A percentile compares a stretch with the other conserved stretches of the same genome.
phyloP scores from a whole-genome alignment of 2,797 vertebrate species.

The Enteromius viviparus region DNA sequence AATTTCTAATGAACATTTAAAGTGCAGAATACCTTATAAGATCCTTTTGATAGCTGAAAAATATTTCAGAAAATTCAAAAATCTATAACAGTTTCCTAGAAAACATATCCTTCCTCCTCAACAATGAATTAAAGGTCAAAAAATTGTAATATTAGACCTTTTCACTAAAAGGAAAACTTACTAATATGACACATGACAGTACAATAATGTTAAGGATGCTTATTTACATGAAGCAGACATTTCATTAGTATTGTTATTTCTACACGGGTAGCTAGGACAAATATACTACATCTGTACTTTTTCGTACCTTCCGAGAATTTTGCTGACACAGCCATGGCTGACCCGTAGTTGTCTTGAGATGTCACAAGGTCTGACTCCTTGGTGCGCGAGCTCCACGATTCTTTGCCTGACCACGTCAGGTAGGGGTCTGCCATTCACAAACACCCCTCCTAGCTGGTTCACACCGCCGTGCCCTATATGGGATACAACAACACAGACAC shows the following conservation, averaged over 20 bases:
- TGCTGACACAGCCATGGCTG: constrained; percentile 99
- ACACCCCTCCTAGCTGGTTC: constrained; percentile 99
- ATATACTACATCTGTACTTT: constrained; percentile 60
- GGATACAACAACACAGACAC: constrained; percentile 86
- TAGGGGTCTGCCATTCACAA: constrained; percentile 99
- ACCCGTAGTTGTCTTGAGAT: constrained; percentile 98
- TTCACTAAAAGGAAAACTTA: constrained; percentile 37
- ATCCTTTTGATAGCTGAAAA: constrained; percentile 85
- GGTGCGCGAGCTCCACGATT: constrained; percentile 98
- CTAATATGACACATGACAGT: constrained; percentile 11
- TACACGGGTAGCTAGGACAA: constrained; percentile 16
- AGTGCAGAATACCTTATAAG: constrained; percentile 83
- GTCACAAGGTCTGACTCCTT: constrained; percentile 97
- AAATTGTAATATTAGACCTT: constrained; percentile 38
- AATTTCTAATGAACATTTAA: constrained; percentile 78
- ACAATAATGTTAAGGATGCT: neutral
- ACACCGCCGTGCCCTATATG: constrained; percentile 99
- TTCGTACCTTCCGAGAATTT: constrained; percentile 98
- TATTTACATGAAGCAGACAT: constrained; percentile 16
- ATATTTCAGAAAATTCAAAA: constrained; percentile 80
- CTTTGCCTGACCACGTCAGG: constrained; percentile 98
- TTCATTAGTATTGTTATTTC: neutral
- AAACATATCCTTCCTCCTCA: constrained; percentile 49
- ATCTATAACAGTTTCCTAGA: constrained; percentile 56
- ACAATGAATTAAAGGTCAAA: constrained; percentile 43